Evolutionary conservation across 2,797 vertebrate genomes (phyloP).

Genomic region (Hemibagrus guttatus): DNA sequence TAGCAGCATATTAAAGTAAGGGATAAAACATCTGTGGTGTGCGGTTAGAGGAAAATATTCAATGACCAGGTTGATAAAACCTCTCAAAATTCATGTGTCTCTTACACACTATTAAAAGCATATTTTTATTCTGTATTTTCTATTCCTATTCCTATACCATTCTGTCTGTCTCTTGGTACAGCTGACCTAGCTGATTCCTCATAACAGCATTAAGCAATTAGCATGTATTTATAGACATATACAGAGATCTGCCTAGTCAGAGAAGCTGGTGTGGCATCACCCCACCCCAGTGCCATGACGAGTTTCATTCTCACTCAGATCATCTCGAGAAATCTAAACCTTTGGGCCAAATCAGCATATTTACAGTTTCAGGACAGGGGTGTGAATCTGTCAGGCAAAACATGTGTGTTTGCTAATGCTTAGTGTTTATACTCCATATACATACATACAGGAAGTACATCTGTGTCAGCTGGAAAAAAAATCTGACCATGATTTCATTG

Average conservation of each 20-base stretch:
- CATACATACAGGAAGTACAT: conserved; percentile 9
- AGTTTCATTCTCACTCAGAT: conserved; percentile 3
- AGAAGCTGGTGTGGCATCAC: conserved; percentile 18
- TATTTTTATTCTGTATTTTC: neutral
- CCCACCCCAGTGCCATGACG: conserved; percentile 7
- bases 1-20: neutral
- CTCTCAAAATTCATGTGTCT: neutral
- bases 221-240: conserved; percentile 12
- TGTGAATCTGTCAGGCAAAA: conserved; percentile 1
- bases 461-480: neutral
- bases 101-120: neutral
- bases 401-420: conserved; percentile 5
- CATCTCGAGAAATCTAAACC: conserved; percentile 13
- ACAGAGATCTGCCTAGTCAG: conserved; percentile 37
- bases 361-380: conserved; percentile 1
- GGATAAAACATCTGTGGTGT: neutral
- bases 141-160: neutral
- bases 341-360: conserved; percentile 11
- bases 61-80: neutral
- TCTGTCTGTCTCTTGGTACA: neutral
- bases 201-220: neutral
- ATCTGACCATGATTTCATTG: neutral
- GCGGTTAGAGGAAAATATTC: neutral
- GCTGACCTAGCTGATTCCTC: neutral
- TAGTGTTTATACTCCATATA: neutral